A percentile compares a stretch with the other conserved stretches of the same genome.
phyloP scores from a whole-genome alignment of 2,888 invertebrate species.

The Agrotis segetum region DNA sequence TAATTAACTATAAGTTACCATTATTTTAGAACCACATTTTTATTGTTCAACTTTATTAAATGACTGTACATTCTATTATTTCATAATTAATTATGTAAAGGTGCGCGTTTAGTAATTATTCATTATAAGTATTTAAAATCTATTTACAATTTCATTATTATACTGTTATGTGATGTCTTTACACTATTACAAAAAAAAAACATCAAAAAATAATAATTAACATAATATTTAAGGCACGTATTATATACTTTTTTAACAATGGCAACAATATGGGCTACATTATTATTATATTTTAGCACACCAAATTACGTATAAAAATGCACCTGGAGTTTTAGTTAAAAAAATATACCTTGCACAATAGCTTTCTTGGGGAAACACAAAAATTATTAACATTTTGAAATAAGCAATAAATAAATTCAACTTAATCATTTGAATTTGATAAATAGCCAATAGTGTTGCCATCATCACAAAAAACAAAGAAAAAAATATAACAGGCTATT shows the following conservation, averaged over 20 bases:
- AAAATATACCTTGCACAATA: no score
- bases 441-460: conserved; percentile 40
- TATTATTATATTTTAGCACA: background rate
- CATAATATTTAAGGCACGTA: conserved; percentile 57
- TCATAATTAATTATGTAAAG: conserved; percentile 51
- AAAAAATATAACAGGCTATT: conserved; percentile 45
- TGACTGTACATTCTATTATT: conserved; percentile 51
- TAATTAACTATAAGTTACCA: conserved; percentile 21
- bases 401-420: background rate
- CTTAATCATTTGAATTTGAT: background rate
- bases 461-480: conserved; percentile 38
- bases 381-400: no score
- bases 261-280: conserved; percentile 44
- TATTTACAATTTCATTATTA: conserved; percentile 57
- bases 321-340: no score
- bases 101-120: conserved; percentile 33
- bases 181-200: conserved; percentile 42
- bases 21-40: conserved; percentile 46
- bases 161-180: conserved; percentile 57
- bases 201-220: conserved; percentile 58
- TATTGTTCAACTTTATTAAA: conserved; percentile 39
- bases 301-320: background rate
- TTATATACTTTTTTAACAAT: conserved; percentile 41
- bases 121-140: conserved; percentile 33
- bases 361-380: no score